Conservation (phyloP, 35 echinoderm and acorn worm species). For the Eucidaris tribuloides region DNA sequence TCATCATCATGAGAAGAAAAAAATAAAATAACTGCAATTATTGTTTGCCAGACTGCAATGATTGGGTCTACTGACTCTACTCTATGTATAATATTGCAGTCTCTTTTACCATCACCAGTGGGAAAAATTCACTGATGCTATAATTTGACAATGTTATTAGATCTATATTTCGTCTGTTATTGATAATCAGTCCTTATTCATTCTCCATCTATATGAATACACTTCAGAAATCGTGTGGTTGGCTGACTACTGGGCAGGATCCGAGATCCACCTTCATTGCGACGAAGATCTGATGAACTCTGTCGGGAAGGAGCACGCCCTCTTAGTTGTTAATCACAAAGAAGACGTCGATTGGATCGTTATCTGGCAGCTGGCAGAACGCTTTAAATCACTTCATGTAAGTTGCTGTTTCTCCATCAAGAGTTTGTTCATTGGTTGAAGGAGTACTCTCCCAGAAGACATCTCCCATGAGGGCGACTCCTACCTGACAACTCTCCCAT, state of each 20-base stretch:
- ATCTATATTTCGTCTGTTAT: too few species aligned
- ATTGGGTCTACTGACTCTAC: background rate
- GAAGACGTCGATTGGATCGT: constrained; percentile 75
- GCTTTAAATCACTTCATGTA: too few species aligned
- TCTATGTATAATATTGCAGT: too few species aligned
- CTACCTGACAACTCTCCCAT: too few species aligned
- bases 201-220: too few species aligned
- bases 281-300: constrained; percentile 21
- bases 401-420: too few species aligned
- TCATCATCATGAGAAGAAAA: too few species aligned
- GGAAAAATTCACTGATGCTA: background rate
- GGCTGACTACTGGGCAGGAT: constrained; percentile 69
- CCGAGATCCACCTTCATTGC: constrained; percentile 45
- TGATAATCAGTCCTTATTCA: background rate
- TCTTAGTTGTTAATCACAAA: constrained; percentile 64
- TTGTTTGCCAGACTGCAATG: background rate
- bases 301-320: constrained; percentile 27
- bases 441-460: too few species aligned
- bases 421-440: too few species aligned
- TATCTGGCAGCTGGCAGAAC: constrained; percentile 69
- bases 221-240: constrained; percentile 76
- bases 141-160: background rate
- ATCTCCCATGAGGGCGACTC: too few species aligned
- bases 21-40: too few species aligned
- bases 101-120: too few species aligned